Base-by-base conservation (phyloP, 2,888 invertebrate genomes). In the Loripinus fragilis region DNA sequence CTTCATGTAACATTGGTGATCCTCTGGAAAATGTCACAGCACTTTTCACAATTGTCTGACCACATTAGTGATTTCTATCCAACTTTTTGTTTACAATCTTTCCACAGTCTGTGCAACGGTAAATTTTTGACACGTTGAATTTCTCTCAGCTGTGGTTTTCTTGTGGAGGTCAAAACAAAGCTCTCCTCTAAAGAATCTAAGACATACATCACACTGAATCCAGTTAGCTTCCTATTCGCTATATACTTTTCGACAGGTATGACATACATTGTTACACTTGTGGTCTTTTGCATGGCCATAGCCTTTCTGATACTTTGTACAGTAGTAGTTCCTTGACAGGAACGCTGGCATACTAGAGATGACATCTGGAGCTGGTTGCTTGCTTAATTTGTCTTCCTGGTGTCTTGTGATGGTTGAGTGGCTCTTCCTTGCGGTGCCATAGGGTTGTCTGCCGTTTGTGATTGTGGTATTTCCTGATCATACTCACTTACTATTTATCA, bases 91-190 rank as follows among this genome's bases (percentile, higher is more conserved):
- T 74, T 12, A 79, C 65, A 0, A 69, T 79, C 23, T 72, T 60
- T 1, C 38, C 75, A 55, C 79, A 79, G 5, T 79, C 48, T n/a
- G 17, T 5, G 52, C 79, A 79, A 23, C 70, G 20, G 52, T 48
- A 72, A 8, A 65, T 64, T 25, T 42, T 35, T 20, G 35, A 38
- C 78, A 79, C 0, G 71, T 73, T 2, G 73, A 69, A 20, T 74
- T 73, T 12, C 70, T 66, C 15, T 45, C 60, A n/a, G 20, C 15
- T 15, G 68, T 60, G 10, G n/a, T 52, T 15, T 38, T 72, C 30
- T 60, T 65, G 33, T 74, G 78, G n/a, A 74, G 60, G 2, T 74
- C 67, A 65, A 70, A 76, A 23, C 79, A 73, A n/a, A 65, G 66
- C 7, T 69, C 23, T 23, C 73, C 73, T 17, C n/a, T 1, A n/a